Evolutionary conservation across 2,113 vertebrate genomes (phyloP).

Genomic region (Corvus hawaiiensis): DNA sequence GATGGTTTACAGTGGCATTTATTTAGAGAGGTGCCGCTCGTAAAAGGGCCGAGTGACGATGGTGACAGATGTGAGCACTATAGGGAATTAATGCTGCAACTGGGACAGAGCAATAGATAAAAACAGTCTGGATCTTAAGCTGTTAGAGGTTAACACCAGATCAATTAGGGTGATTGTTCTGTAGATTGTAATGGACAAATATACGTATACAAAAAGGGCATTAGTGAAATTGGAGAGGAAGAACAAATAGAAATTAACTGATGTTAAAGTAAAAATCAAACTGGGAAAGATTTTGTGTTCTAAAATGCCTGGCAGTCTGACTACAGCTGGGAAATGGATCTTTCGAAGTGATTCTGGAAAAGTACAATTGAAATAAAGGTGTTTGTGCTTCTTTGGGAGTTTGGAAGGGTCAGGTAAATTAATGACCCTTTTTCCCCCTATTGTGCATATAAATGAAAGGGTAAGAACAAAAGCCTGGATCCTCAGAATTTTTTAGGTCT

Average conservation of each 20-base stretch:
- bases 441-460: background rate
- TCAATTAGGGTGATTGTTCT: constrained; percentile 78
- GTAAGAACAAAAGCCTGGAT: background rate
- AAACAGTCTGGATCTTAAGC: constrained; percentile 53
- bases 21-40: constrained; percentile 46
- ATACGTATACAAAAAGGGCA: constrained; percentile 54
- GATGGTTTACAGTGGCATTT: constrained; percentile 57
- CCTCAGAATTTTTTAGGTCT: background rate
- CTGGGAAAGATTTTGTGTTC: constrained; percentile 54
- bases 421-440: accelerated
- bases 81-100: constrained; percentile 66
- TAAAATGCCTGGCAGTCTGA: constrained; percentile 11
- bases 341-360: background rate
- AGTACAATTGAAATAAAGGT: background rate
- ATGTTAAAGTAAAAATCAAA: constrained; percentile 58
- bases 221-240: constrained; percentile 62
- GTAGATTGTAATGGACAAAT: constrained; percentile 71
- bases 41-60: background rate
- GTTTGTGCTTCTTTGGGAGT: background rate
- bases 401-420: background rate
- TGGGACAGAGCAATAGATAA: constrained; percentile 61
- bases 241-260: constrained; percentile 72
- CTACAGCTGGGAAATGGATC: background rate
- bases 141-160: constrained; percentile 69
- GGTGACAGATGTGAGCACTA: constrained; percentile 67